phyloP scores from a whole-genome alignment of 2,797 vertebrate species.

The Mormyrops boulengeri region DNA sequence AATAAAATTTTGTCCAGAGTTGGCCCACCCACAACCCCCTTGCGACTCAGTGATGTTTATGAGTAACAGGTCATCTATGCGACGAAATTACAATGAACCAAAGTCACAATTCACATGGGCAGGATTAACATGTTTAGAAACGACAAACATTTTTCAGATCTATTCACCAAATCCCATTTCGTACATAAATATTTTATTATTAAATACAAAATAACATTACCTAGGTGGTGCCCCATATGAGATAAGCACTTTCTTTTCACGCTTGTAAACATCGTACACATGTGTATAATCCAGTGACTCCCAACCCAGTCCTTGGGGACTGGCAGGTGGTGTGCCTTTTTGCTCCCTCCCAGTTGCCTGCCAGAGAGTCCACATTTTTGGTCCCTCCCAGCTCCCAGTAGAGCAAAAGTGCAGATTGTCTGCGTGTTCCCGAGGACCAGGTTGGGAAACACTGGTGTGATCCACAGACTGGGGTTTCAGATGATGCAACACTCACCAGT shows the following conservation, averaged over 20 bases:
- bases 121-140: neutral
- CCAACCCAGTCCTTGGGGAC: neutral
- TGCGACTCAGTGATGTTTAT: conserved; percentile 1
- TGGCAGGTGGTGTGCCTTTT: neutral
- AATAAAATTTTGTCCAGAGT: neutral
- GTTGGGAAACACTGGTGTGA: neutral
- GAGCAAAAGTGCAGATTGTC: neutral
- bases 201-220: neutral
- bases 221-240: neutral
- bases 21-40: neutral
- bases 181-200: neutral
- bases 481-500: conserved; percentile 30
- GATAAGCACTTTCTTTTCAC: neutral
- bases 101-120: neutral
- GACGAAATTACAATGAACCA: neutral
- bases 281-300: neutral
- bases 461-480: neutral
- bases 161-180: neutral
- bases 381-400: neutral
- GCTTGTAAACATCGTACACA: neutral
- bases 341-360: neutral
- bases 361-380: neutral
- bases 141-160: neutral
- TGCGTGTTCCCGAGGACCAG: neutral
- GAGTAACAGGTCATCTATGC: neutral